These are phyloP conservation scores for Setophaga kirtlandii DNA, from an alignment of 2,113 vertebrate genomes.

Conservation along the genomic window DNA sequence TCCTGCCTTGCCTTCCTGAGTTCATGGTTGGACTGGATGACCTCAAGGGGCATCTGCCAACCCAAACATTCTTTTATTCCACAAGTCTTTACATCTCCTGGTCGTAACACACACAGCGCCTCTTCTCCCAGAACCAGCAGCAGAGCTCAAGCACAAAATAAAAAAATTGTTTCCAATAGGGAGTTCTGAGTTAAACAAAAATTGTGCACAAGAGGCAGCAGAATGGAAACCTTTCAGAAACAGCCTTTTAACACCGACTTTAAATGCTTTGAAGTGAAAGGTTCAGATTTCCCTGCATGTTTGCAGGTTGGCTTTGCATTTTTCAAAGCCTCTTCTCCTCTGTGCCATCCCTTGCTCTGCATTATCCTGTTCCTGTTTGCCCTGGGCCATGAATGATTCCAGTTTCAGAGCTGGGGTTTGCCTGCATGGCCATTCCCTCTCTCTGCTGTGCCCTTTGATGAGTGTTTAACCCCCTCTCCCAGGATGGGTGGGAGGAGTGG, in stretches of 20 bases:
- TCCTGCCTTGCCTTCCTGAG: not conserved
- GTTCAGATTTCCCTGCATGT: slow-evolving; percentile 2
- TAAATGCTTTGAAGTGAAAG: slow-evolving; percentile 23
- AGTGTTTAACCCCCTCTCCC: not conserved
- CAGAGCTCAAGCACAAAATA: slow-evolving; percentile 8
- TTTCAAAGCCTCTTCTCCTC: slow-evolving; percentile 20
- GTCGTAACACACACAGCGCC: not conserved
- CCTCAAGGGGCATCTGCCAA: not conserved
- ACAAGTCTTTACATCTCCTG: not conserved
- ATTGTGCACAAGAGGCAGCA: not conserved
- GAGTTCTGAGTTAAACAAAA: slow-evolving; percentile 27
- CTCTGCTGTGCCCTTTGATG: slow-evolving; percentile 2
- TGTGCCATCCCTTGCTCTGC: not conserved
- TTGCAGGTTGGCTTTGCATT: slow-evolving; percentile 9
- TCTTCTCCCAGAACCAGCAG: not conserved
- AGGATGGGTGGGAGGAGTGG: not conserved
- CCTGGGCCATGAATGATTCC: not conserved
- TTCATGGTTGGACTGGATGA: not conserved
- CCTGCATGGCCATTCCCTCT: not conserved
- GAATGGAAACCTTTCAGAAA: not conserved
- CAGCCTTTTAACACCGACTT: not conserved
- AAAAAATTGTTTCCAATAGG: not conserved
- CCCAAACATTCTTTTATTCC: not conserved
- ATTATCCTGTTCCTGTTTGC: not conserved
- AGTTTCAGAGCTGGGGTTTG: not conserved